These are phyloP conservation scores for Lepidothrix coronata DNA, from an alignment of 2,113 vertebrate genomes.

Conservation along the genomic window DNA sequence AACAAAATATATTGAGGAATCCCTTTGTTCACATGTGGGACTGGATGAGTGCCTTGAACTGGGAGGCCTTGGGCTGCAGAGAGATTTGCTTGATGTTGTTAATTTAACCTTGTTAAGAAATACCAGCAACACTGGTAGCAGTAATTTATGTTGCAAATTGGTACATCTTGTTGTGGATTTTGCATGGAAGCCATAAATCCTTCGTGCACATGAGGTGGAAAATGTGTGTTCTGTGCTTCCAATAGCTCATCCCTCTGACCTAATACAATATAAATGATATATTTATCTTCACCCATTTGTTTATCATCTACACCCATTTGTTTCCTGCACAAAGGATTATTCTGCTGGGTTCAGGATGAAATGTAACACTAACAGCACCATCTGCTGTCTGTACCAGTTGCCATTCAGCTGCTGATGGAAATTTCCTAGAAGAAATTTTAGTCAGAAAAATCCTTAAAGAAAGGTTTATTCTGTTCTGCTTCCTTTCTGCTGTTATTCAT, in stretches of 20 bases:
- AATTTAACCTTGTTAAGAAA: neutral
- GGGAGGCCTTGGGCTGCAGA: neutral
- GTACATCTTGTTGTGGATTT: neutral
- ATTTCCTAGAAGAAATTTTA: neutral
- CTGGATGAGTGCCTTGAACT: neutral
- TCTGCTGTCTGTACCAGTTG: neutral
- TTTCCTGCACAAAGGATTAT: neutral
- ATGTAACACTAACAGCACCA: neutral
- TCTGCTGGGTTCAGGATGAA: neutral
- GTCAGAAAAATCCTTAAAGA: neutral
- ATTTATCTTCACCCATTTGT: neutral
- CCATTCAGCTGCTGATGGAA: neutral
- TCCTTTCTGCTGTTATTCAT: neutral
- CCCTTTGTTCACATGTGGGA: neutral
- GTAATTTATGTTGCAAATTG: neutral
- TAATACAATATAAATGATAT: neutral
- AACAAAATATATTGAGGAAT: neutral
- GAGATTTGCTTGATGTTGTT: neutral
- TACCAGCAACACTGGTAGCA: fast-evolving
- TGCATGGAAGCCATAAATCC: neutral
- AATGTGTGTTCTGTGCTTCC: neutral
- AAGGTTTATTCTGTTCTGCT: neutral
- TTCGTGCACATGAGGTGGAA: neutral
- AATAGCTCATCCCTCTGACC: neutral
- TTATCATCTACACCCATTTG: neutral